These are phyloP conservation scores for Phalloptychus januarius DNA, from an alignment of 2,797 vertebrate genomes.

Conservation along the genomic window DNA sequence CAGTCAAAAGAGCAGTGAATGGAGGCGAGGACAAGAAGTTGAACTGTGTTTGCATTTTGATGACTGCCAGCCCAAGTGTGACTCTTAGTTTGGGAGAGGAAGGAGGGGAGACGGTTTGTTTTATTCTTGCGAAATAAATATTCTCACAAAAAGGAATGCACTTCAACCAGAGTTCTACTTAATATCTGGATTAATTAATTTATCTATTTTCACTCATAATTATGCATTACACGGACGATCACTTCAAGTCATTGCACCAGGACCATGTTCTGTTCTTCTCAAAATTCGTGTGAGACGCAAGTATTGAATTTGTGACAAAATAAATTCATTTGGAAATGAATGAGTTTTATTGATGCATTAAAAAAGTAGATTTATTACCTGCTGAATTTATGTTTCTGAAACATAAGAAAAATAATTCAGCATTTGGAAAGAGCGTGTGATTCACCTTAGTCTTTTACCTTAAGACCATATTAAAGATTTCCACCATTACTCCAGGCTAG, in stretches of 20 bases:
- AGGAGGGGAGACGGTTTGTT: too few relatives aligned
- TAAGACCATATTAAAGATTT: conserved; percentile 14
- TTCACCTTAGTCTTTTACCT: conserved; percentile 12
- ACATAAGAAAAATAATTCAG: not conserved
- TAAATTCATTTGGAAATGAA: not conserved
- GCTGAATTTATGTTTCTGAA: not conserved
- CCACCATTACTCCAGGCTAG: conserved; percentile 47
- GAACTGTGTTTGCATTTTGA: conserved; percentile 18
- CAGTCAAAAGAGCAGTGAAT: conserved; percentile 40
- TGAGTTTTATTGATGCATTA: not conserved
- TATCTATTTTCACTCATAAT: not conserved
- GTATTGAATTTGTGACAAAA: not conserved
- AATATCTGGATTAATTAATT: not conserved
- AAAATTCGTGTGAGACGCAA: not conserved
- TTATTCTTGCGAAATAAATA: not conserved
- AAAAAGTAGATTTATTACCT: not conserved
- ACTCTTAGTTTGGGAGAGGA: conserved; percentile 4
- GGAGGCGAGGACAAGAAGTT: conserved; percentile 18
- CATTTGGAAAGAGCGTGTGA: not conserved
- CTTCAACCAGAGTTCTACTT: not conserved
- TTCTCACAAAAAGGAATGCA: not conserved
- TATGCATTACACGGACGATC: not conserved
- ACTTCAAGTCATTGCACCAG: not conserved
- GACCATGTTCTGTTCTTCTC: not conserved
- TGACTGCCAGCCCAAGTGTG: conserved; percentile 25